Percentiles rank a stretch among this genome's conserved stretches.
These are phyloP conservation scores for Ypsolopha sequella DNA, from an alignment of 2,888 invertebrate species.

Conservation along the genomic window DNA sequence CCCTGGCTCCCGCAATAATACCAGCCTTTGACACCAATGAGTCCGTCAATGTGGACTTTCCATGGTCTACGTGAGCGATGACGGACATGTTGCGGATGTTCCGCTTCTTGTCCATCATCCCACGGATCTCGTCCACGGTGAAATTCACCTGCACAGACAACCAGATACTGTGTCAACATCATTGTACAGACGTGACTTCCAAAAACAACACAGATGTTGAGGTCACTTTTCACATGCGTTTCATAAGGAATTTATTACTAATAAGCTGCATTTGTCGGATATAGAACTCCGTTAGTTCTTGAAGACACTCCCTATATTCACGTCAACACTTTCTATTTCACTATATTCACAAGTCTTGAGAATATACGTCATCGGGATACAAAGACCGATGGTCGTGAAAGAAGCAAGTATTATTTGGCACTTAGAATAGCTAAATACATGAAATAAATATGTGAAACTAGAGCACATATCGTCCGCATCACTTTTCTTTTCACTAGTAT, in stretches of 20 bases:
- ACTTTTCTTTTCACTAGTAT: conserved; percentile 36
- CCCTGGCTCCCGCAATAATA: conserved; percentile 98
- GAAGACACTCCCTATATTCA: conserved; percentile 6
- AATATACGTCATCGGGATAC: conserved; percentile 61
- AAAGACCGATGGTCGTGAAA: conserved; percentile 35
- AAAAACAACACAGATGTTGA: conserved; percentile 28
- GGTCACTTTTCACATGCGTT: conserved; percentile 33
- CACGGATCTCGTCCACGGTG: conserved; percentile 99
- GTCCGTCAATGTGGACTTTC: conserved; percentile 99
- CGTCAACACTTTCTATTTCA: conserved; percentile 29
- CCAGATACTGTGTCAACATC: conserved; percentile 39
- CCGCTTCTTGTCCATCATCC: conserved; percentile 99
- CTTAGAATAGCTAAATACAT: conserved; percentile 20
- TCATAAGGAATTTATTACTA: conserved; percentile 18
- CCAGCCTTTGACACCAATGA: conserved; percentile 99
- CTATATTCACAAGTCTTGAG: conserved; percentile 29
- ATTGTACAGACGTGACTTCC: conserved; percentile 15
- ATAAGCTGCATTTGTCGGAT: not conserved
- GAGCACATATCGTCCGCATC: conserved; percentile 29
- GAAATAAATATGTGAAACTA: conserved; percentile 41
- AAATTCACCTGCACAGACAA: conserved; percentile 94
- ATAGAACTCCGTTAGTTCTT: not conserved
- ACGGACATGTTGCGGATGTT: conserved; percentile 99
- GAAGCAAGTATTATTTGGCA: conserved; percentile 22
- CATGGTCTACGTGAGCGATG: conserved; percentile 99